Evolutionary conservation across 2,888 invertebrate genomes (phyloP), one percentile per base, ranked within the genome.

Genomic region (Pandemis cinnamomeana): DNA sequence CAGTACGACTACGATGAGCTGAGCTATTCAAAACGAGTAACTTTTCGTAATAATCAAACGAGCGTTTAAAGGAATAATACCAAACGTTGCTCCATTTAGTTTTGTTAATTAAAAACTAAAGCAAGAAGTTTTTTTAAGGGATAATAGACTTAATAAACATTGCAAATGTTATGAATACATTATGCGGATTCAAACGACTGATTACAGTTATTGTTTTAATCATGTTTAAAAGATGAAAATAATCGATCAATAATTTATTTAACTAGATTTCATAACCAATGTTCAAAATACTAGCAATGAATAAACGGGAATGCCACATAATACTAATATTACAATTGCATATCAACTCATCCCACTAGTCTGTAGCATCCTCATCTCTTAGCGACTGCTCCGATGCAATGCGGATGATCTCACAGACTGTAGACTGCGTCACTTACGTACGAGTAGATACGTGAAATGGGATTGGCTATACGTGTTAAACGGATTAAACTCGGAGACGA

Each of bases 321-420:
- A 20, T 63, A 27, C 20, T 63, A 11, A 58, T 42, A 15, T 44
- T 44, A 2, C 41, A n/a, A 61, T 5, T 62, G 62, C 62, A 63
- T 64, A 64, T 48, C 64, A 64, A 48, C 48, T 64, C 48, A 5
- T 64, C 64, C 46, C 46, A 64, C 64, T 27, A 46, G 7, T 13
- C 27, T 64, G 64, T 27, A 7, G 64, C 48, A 51, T 64, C 64
- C 64, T 64, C 64, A 64, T 48, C 48, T 48, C 48, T 64, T 64
- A 48, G 13, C 48, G 20, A 7, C 7, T 64, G 67, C 53, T 11
- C 53, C 11, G 67, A 53, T 67, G 53, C 53, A 67, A 53, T 41
- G 55, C 67, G 55, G 67, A 27, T 42, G 67, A 67, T 67, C 53
- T 67, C 67, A 67, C 53, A 11, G 42, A 42, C 53, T 67, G 53